Percentiles rank a stretch among this genome's conserved stretches.
These are phyloP conservation scores for Argyresthia goedartella DNA, from an alignment of 2,888 invertebrate species.

Conservation along the genomic window DNA sequence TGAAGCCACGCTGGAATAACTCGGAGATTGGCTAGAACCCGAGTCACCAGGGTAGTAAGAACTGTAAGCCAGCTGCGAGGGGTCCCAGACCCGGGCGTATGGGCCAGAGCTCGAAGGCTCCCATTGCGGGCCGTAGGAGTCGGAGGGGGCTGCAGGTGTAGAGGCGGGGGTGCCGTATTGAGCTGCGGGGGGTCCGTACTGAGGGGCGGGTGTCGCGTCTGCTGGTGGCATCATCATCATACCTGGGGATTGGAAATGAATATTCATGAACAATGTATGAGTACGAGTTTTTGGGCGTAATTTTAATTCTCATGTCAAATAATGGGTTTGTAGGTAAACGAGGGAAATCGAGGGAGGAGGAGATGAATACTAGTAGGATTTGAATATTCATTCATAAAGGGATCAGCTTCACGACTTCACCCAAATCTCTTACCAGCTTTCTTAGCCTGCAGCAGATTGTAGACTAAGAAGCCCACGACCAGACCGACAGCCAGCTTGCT, in stretches of 20 bases:
- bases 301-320: too few relatives aligned
- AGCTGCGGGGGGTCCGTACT: conserved; percentile 79
- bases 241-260: conserved; percentile 52
- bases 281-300: too few relatives aligned
- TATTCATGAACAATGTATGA: conserved; percentile 1
- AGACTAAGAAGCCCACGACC: conserved; percentile 84
- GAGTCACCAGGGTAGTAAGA: conserved; percentile 78
- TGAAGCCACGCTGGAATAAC: conserved; percentile 61
- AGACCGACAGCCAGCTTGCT: conserved; percentile 86
- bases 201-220: conserved; percentile 70
- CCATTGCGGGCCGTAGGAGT: conserved; percentile 81
- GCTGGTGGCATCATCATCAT: conserved; percentile 78
- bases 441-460: conserved; percentile 76
- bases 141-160: conserved; percentile 73
- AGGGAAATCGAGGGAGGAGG: too few relatives aligned
- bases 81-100: conserved; percentile 84
- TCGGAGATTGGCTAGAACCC: conserved; percentile 66
- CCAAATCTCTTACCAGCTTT: conserved; percentile 75
- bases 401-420: too few relatives aligned
- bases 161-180: conserved; percentile 61
- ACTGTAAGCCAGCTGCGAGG: conserved; percentile 77
- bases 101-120: conserved; percentile 80
- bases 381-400: too few relatives aligned
- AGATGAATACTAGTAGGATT: too few relatives aligned
- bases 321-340: background rate